phyloP scores from a whole-genome alignment of 2,797 vertebrate genomes.

The Glyptemys insculpta region DNA sequence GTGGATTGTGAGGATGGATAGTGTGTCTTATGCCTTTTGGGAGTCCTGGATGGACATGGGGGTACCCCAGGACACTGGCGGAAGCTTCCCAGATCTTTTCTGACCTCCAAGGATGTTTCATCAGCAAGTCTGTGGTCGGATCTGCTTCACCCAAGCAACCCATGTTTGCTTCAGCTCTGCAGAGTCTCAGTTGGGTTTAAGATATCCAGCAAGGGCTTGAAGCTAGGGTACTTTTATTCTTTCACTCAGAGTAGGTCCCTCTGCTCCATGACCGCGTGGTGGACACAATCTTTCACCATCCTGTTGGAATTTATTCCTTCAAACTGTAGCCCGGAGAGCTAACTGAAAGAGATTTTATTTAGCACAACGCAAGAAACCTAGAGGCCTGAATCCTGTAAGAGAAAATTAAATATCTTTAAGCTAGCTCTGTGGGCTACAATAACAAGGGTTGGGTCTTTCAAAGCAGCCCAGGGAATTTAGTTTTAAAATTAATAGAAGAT shows the following conservation, averaged over 20 bases:
- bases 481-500: neutral
- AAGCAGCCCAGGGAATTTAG: neutral
- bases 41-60: rapidly evolving
- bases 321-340: neutral
- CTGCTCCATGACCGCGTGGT: neutral
- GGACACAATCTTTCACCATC: neutral
- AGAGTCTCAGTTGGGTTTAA: neutral
- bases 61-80: neutral
- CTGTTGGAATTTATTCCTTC: neutral
- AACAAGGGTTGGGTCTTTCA: neutral
- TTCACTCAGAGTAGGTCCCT: neutral
- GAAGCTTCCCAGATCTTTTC: neutral
- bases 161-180: neutral
- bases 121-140: neutral
- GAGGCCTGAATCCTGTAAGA: neutral
- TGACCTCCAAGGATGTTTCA: neutral
- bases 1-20: rapidly evolving
- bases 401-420: neutral
- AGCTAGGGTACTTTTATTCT: rapidly evolving
- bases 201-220: neutral
- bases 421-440: neutral
- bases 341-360: neutral
- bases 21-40: neutral
- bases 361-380: neutral
- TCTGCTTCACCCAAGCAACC: neutral